Evolutionary conservation across 2,888 invertebrate species (phyloP).

Genomic region (Cephus nigrinus): DNA sequence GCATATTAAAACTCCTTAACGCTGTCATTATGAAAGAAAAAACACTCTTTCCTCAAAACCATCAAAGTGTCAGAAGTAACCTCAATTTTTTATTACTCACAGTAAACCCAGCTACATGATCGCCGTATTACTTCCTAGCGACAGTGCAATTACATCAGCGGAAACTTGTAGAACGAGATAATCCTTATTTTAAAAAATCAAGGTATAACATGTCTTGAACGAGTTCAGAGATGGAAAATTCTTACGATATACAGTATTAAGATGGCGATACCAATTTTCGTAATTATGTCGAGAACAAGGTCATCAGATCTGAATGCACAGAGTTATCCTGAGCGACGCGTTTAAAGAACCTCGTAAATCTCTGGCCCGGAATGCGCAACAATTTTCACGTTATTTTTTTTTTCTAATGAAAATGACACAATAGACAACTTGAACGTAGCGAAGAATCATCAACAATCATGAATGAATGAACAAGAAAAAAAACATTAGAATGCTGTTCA

Average conservation of each 20-base stretch:
- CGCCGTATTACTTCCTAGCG: background rate
- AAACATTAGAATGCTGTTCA: background rate
- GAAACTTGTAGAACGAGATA: background rate
- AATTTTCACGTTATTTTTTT: background rate
- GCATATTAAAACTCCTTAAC: background rate
- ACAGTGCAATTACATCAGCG: background rate
- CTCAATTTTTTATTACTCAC: background rate
- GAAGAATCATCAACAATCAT: background rate
- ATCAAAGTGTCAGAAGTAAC: background rate
- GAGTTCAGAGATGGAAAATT: background rate
- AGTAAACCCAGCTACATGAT: background rate
- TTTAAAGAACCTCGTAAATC: background rate
- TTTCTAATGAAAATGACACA: background rate
- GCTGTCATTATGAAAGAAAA: background rate
- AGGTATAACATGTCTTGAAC: background rate
- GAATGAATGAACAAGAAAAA: background rate
- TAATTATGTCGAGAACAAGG: constrained; percentile 25
- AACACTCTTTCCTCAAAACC: background rate
- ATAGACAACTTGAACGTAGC: background rate
- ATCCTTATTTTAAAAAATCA: background rate
- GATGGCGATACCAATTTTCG: constrained; percentile 26
- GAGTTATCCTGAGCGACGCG: background rate
- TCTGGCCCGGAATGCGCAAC: background rate
- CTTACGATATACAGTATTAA: constrained; percentile 7
- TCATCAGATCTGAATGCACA: constrained; percentile 6